Base-by-base conservation (phyloP, 2,797 vertebrate species). In the Hypotaenidia philippensis region DNA sequence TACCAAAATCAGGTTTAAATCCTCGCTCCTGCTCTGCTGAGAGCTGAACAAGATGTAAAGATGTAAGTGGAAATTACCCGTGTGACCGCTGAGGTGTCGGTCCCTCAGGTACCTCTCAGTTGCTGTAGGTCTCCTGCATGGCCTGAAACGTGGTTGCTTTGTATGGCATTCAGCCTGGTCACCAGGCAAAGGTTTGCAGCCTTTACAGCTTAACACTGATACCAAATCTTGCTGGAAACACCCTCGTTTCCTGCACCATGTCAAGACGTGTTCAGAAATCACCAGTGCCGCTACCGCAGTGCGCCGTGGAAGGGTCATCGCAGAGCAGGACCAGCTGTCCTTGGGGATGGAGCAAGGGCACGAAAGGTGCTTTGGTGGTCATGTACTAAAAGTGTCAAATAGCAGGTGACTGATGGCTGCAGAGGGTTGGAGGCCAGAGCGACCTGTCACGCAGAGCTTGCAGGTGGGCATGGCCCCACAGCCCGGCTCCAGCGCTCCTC, bases 11-110 rank as follows among this genome's bases (percentile, higher is more conserved):
- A 9, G 38, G 38, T 63, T 50, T 63, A 50, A 72, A 32, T n/a
- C 49, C 41, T 49, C 44, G 12, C 21, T 56, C 20, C 36, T 12
- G 5, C 11, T 55, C 53, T 71, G 34, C 45, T 83, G 59, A 47
- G 53, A 36, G 3, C 9, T 14, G 40, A 47, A n/a, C 16, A n/a
- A 47, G 45, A 3, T 29, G 18, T 65, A 17, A 13, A 68, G 66
- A 20, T 31, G 0, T 5, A 8, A 40, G 25, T 40, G 61, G 41
- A 21, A 15, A 34, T 20, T 8, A 13, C 5, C 14, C 9, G 32
- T 21, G 1, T 10, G 11, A 0, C 9, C 22, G 38, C 4, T 1
- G 6, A 34, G 32, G 23, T 13, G 0, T 9, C 15, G 17, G 14
- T 40, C 25, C 57, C n/a, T 4, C 16, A 25, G 36, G 1, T 25